Percentiles rank a stretch among this genome's conserved stretches.
phyloP scores from a whole-genome alignment of 2,113 vertebrate genomes.

The Orcinus orca region DNA sequence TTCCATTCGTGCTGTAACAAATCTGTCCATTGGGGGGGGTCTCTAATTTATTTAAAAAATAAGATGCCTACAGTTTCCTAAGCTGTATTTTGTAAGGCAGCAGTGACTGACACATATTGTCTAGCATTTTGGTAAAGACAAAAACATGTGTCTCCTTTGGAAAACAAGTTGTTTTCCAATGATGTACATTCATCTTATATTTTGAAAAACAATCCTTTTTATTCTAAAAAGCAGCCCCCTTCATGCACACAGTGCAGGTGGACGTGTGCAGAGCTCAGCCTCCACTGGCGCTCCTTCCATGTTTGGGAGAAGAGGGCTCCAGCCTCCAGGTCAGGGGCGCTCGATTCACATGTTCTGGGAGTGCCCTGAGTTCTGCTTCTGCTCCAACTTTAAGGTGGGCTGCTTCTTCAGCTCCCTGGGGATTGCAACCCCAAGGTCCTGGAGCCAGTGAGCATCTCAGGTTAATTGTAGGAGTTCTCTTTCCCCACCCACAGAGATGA shows the following conservation, averaged over 20 bases:
- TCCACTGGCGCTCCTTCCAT: neutral
- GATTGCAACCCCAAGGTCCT: neutral
- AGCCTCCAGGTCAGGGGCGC: accelerated
- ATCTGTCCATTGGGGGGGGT: constrained; percentile 5
- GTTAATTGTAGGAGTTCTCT: constrained; percentile 71
- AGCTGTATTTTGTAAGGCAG: constrained; percentile 38
- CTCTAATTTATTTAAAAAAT: constrained; percentile 24
- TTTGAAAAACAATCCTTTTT: neutral
- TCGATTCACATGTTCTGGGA: neutral
- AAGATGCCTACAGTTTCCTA: constrained; percentile 32
- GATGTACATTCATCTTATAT: neutral
- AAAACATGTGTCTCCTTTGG: neutral
- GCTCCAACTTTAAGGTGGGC: neutral
- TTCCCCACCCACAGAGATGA: constrained; percentile 67
- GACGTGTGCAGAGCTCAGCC: accelerated
- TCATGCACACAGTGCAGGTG: neutral
- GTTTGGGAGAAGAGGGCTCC: neutral
- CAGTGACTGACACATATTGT: neutral
- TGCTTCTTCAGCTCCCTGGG: accelerated
- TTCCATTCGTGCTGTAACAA: constrained; percentile 38
- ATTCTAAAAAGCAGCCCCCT: neutral
- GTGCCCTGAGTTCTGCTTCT: neutral
- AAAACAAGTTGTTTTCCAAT: constrained; percentile 29
- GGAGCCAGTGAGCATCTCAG: constrained; percentile 63
- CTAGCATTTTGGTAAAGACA: constrained; percentile 1